phyloP scores from a whole-genome alignment of 2,888 invertebrate species.

The Epirrhoe alternata region DNA sequence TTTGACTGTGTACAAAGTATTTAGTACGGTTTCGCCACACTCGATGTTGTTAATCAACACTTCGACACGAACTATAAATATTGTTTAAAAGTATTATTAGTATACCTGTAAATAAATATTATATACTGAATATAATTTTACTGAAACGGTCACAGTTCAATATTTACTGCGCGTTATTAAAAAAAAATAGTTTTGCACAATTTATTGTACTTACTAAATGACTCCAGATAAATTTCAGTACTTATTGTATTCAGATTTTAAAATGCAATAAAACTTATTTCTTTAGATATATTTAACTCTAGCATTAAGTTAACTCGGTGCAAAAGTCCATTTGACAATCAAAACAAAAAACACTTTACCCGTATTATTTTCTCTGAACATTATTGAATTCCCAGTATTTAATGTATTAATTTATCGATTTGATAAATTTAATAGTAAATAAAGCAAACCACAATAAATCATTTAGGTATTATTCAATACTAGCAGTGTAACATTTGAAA shows the following conservation, averaged over 20 bases:
- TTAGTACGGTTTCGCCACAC: conserved; percentile 68
- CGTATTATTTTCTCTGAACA: too few relatives aligned
- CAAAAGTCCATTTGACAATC: conserved; percentile 20
- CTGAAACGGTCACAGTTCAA: conserved; percentile 56
- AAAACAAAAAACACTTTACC: background rate
- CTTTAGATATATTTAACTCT: conserved; percentile 19
- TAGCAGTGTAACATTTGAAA: background rate
- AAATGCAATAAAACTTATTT: conserved; percentile 14
- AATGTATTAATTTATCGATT: too few relatives aligned
- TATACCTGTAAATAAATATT: conserved; percentile 80
- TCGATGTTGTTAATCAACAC: conserved; percentile 65
- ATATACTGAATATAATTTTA: conserved; percentile 70
- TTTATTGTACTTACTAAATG: background rate
- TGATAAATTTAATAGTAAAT: too few relatives aligned
- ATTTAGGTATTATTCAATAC: background rate
- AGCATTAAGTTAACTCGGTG: conserved; percentile 28
- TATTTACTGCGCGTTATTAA: conserved; percentile 35
- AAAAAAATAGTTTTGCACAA: conserved; percentile 3
- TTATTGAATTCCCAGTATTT: too few relatives aligned
- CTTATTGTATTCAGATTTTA: conserved; percentile 12
- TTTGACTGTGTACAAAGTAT: conserved; percentile 82
- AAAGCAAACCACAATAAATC: background rate
- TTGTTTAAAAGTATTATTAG: conserved; percentile 85
- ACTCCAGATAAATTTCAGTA: background rate
- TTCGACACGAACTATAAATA: conserved; percentile 76